Conservation (phyloP, 2,888 invertebrate species). For the Acleris literana region DNA sequence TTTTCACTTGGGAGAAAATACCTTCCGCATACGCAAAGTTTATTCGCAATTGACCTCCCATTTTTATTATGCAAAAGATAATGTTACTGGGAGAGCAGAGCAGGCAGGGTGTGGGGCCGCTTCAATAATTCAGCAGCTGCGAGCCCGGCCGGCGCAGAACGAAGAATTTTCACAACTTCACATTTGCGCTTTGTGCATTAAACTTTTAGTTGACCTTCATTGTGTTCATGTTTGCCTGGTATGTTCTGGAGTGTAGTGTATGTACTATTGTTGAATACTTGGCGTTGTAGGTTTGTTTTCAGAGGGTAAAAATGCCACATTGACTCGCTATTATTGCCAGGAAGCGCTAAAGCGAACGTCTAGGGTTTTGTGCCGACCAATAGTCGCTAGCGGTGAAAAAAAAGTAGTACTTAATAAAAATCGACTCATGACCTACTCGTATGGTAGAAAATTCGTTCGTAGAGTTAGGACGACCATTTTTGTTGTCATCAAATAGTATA, state of each 20-base stretch:
- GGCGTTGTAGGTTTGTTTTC: neutral
- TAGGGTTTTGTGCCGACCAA: no score
- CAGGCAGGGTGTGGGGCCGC: slow-evolving; percentile 45
- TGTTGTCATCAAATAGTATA: no score
- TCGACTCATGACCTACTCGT: no score
- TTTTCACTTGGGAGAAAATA: neutral
- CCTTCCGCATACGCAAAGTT: slow-evolving; percentile 5
- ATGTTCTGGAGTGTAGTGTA: neutral
- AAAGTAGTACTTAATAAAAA: no score
- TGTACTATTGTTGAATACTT: slow-evolving; percentile 8
- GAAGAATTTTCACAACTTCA: slow-evolving; percentile 34
- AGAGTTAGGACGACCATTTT: no score
- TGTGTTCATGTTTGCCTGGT: slow-evolving; percentile 16
- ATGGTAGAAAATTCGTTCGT: no score
- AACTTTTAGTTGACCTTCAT: slow-evolving; percentile 22
- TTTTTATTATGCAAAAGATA: slow-evolving; percentile 55
- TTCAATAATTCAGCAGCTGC: slow-evolving; percentile 63
- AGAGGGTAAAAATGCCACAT: no score
- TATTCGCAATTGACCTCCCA: slow-evolving; percentile 34
- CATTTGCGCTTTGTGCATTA: slow-evolving; percentile 25
- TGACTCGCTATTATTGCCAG: no score
- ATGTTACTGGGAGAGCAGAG: slow-evolving; percentile 57
- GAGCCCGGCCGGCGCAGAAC: slow-evolving; percentile 38
- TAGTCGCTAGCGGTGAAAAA: no score
- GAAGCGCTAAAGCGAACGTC: no score